phyloP scores from a whole-genome alignment of 2,113 vertebrate species.

The Elaphurus davidianus region DNA sequence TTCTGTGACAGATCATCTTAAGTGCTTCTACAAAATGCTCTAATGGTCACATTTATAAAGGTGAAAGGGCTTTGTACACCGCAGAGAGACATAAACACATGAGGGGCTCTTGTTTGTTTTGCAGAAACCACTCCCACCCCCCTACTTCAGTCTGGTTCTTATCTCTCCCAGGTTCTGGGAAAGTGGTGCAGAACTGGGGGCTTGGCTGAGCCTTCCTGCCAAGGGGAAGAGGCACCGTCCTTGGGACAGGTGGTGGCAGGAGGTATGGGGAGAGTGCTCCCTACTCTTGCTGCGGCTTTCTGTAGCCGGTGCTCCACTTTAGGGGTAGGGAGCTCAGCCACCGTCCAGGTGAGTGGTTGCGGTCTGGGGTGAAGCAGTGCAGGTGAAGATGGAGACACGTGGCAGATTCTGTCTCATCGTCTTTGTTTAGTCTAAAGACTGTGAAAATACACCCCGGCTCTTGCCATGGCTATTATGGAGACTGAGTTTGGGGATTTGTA shows the following conservation, averaged over 20 bases:
- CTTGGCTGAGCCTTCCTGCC: not conserved
- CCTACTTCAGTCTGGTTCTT: not conserved
- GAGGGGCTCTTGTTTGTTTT: not conserved
- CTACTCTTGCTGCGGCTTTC: not conserved
- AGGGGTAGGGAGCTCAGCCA: not conserved
- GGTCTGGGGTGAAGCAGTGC: accelerated
- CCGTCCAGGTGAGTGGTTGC: accelerated
- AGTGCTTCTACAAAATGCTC: not conserved
- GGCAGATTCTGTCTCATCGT: not conserved
- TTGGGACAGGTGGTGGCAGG: not conserved
- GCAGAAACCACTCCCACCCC: not conserved
- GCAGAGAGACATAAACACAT: not conserved
- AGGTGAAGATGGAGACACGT: not conserved
- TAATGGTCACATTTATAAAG: not conserved
- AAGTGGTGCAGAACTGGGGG: not conserved
- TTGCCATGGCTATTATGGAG: accelerated
- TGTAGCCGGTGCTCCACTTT: not conserved
- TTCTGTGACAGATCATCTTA: not conserved
- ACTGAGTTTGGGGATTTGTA: not conserved
- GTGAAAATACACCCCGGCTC: not conserved
- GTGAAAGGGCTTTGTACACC: not conserved
- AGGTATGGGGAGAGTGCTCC: not conserved
- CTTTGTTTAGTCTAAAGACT: not conserved
- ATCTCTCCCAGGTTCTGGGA: not conserved
- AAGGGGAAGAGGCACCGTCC: not conserved